Evolutionary conservation across 2,888 invertebrate species (phyloP), one percentile per base, ranked within the genome.

Genomic region (Altica lythri): DNA sequence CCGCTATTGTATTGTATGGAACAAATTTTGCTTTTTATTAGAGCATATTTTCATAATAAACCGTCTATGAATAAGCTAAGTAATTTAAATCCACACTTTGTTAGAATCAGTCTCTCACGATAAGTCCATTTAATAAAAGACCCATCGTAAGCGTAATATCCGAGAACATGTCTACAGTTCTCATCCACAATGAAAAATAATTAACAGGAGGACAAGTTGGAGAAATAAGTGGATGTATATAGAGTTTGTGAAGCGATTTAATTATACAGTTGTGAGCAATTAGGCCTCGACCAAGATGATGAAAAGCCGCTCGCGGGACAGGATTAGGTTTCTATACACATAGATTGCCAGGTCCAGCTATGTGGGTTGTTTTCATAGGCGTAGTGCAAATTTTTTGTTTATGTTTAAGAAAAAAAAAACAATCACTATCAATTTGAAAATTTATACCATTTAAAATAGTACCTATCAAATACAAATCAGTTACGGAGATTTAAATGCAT

Each of bases 251-350:
- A 59, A 59, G 55, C 53, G 58, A 62, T 60, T 62, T 64, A 64
- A 64, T 64, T 64, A 61, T 61, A 60, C 54, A 59, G 57, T 59
- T 64, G 60, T 58, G 56, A 60, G 62, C 61, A 62, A 64, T 64
- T 64, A 64, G 61, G 57, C 51, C 55, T 58, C 61, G 53, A 46
- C 59, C 56, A 52, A 51, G 62, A 61, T 58, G 62, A 62, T 60
- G 61, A 62, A 64, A 62, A 60, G 61, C 57, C 55, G 56, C 55
- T 62, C 52, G 58, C 40, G 55, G 57, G 57, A 34, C 22, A 22
- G 35, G 32, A 61, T 61, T 60, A 60, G 59, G 53, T 63, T 63
- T 60, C 57, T 59, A 50, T 46, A 35, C 46, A 55, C 55, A 35
- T 16, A 27, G 25, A 46, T 27, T 37, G 35, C 46, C 35, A 59